Percentiles rank a stretch among this genome's conserved stretches.
Evolutionary conservation across 2,113 vertebrate genomes (phyloP).

Genomic region (Salminus brasiliensis): DNA sequence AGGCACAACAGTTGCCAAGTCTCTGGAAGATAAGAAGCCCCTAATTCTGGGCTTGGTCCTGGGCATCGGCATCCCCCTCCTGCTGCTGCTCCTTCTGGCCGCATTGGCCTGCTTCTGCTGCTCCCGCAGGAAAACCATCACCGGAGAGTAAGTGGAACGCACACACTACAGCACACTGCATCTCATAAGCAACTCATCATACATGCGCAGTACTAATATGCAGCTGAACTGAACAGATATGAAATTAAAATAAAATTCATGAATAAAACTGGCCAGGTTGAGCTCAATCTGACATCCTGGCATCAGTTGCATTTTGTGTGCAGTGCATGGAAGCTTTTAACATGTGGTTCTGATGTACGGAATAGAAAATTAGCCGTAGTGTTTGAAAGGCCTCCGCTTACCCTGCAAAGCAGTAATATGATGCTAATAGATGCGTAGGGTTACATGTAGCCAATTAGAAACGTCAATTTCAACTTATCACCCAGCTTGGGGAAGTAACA

Average conservation of each 20-base stretch:
- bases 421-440: neutral
- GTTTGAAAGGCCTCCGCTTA: neutral
- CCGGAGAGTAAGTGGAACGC: conserved; percentile 73
- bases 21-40: conserved; percentile 38
- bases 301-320: too few relatives aligned
- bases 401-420: neutral
- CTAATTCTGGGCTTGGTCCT: conserved; percentile 78
- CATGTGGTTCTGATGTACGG: neutral
- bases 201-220: neutral
- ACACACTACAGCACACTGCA: neutral
- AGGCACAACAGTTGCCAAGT: neutral
- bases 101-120: conserved; percentile 71
- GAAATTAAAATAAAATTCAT: too few relatives aligned
- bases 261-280: too few relatives aligned
- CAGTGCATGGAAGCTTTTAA: too few relatives aligned
- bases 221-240: neutral
- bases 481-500: too few relatives aligned
- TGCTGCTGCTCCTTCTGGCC: conserved; percentile 74
- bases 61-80: conserved; percentile 79
- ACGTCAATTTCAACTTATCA: too few relatives aligned
- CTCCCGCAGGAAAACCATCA: conserved; percentile 70
- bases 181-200: neutral
- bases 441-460: neutral
- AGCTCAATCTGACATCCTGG: too few relatives aligned
- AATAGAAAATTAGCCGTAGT: neutral